These are phyloP conservation scores for Heliangelus exortis DNA, from an alignment of 2,797 vertebrate genomes.

Conservation along the genomic window DNA sequence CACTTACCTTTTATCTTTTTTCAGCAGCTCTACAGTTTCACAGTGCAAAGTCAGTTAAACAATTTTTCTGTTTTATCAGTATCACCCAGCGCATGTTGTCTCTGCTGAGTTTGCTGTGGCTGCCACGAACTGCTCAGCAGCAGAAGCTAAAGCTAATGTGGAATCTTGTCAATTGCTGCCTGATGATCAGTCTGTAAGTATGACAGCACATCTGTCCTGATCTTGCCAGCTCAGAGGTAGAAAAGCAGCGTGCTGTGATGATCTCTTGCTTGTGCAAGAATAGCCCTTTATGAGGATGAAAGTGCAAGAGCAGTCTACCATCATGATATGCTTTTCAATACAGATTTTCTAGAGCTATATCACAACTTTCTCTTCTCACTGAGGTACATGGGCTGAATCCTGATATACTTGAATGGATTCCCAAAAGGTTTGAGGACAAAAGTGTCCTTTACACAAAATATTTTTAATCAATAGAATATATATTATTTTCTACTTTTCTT, in stretches of 20 bases:
- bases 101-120: slow-evolving; percentile 74
- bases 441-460: neutral
- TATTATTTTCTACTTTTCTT: neutral
- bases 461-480: neutral
- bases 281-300: neutral
- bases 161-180: slow-evolving; percentile 50
- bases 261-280: neutral
- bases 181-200: slow-evolving; percentile 60
- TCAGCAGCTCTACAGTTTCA: neutral
- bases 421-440: neutral
- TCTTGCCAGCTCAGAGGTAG: neutral
- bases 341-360: neutral
- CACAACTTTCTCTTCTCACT: neutral
- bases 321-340: neutral
- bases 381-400: neutral
- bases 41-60: neutral
- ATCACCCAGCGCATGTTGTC: neutral
- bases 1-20: neutral
- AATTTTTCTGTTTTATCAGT: slow-evolving; percentile 60
- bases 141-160: slow-evolving; percentile 8
- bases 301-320: neutral
- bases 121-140: slow-evolving; percentile 72
- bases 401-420: neutral
- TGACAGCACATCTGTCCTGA: neutral
- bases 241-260: neutral